Evolutionary conservation across 2,797 vertebrate species (phyloP), one percentile per base, ranked within the genome.

Genomic region (Pyrocephalus nanus): DNA sequence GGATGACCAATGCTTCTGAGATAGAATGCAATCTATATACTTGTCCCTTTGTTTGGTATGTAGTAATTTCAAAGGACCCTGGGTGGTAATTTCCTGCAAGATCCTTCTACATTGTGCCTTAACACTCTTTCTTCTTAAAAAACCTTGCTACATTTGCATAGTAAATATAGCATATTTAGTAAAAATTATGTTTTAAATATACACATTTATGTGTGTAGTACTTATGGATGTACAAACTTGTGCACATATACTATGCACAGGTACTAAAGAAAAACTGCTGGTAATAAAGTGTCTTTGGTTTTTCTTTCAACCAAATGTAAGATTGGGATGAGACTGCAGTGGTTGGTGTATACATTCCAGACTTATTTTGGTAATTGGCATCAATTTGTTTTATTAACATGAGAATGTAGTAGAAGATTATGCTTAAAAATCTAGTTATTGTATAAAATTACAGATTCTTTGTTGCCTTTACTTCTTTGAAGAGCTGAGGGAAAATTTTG

Each of bases 141-240:
- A 40, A 32, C 2, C 0, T 2, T 3, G 7, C 6, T 6, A 26
- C 6, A 18, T 77, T 45, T 62, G 2, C 62, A 2, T 20, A 40
- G 40, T 79, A 67, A 86, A 55, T 74, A 21, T 8, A 55, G 6
- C 25, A 19, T 50, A 45, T 71, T 71, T 62, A 58, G 7, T 62
- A 48, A 60, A 62, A 88, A 19, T 12, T 36, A 20, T 20, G 1
- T 48, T 29, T 76, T 60, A 64, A 58, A 42, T 74, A 9, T 21
- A 51, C n/a, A 11, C 64, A 30, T 23, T 77, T 62, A 19, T 11
- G 3, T 61, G 5, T 57, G 4, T 66, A 23, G 12, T 61, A 80
- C 9, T n/a, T 65, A 36, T 3, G 12, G 7, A 26, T 67, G 18
- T 57, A 19, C 7, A 57, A 21, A 51, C 11, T 64, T n/a, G 29